Evolutionary conservation across 2,797 vertebrate species (phyloP).

Genomic region (Austrolebias charrua): DNA sequence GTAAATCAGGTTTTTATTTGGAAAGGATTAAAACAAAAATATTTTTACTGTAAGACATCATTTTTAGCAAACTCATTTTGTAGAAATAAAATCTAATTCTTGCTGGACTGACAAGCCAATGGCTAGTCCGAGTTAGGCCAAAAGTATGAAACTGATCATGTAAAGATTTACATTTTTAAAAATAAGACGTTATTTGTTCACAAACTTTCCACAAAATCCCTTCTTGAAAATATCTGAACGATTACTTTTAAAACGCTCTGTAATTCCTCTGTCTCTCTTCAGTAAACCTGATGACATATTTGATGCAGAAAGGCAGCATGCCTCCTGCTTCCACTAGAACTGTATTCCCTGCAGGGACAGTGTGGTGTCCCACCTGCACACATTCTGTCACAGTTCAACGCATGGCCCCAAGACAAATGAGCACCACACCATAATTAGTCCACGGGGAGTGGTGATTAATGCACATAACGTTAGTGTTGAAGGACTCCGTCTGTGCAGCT

Average conservation of each 20-base stretch:
- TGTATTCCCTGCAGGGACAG: constrained; percentile 26
- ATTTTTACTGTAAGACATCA: too few species aligned
- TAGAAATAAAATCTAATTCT: too few species aligned
- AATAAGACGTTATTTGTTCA: too few species aligned
- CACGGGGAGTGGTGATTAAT: constrained; percentile 53
- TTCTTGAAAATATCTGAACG: too few species aligned
- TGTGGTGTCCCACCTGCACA: constrained; percentile 19
- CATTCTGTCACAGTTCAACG: constrained; percentile 30
- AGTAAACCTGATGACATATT: constrained; percentile 19
- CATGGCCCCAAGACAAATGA: constrained; percentile 45
- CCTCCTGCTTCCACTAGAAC: constrained; percentile 22
- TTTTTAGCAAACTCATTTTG: too few species aligned
- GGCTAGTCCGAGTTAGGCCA: too few species aligned
- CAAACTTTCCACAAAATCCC: too few species aligned
- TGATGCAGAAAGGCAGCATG: constrained; percentile 11
- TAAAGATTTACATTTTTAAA: too few species aligned
- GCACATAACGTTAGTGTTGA: constrained; percentile 22
- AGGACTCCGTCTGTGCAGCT: constrained; percentile 19
- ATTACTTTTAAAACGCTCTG: neutral
- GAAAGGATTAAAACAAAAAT: too few species aligned
- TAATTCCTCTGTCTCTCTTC: neutral
- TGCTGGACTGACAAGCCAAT: too few species aligned
- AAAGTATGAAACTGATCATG: too few species aligned
- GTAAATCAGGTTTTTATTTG: too few species aligned
- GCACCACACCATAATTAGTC: constrained; percentile 47